phyloP scores from a whole-genome alignment of 1,140 invertebrate genomes.

The Trissolcus basalis region DNA sequence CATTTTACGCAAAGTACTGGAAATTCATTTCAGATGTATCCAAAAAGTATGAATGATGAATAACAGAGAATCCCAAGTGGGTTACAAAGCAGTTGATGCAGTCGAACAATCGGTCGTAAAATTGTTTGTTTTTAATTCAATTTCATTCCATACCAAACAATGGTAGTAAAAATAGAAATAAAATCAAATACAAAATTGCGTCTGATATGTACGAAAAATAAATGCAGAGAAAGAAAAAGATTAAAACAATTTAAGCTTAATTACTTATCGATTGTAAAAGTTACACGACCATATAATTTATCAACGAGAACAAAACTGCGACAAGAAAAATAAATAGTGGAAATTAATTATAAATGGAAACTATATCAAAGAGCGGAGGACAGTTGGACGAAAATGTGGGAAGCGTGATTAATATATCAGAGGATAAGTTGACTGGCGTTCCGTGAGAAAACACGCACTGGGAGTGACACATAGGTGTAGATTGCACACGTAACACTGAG shows the following conservation, averaged over 20 bases:
- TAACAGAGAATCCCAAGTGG: background rate
- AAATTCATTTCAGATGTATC: background rate
- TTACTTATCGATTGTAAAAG: too few species aligned
- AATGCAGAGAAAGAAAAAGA: too few species aligned
- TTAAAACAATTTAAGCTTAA: too few species aligned
- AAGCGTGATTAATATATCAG: constrained; percentile 20
- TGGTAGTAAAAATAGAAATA: too few species aligned
- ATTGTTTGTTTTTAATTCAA: too few species aligned
- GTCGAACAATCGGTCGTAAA: background rate
- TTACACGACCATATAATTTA: too few species aligned
- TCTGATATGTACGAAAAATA: too few species aligned
- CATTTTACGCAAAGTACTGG: background rate
- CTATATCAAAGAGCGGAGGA: background rate
- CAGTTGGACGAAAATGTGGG: constrained; percentile 33
- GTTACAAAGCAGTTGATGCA: background rate
- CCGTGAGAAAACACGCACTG: constrained; percentile 48
- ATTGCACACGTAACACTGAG: constrained; percentile 24
- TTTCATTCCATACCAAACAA: too few species aligned
- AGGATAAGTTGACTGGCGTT: constrained; percentile 44
- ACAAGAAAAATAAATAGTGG: background rate
- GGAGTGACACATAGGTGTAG: constrained; percentile 37
- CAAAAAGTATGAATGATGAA: background rate
- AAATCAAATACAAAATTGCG: too few species aligned
- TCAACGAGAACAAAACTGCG: too few species aligned
- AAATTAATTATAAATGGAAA: background rate